Percentiles rank a stretch among this genome's conserved stretches.
Evolutionary conservation across 2,797 vertebrate species (phyloP).

Genomic region (Mormyrops boulengeri): DNA sequence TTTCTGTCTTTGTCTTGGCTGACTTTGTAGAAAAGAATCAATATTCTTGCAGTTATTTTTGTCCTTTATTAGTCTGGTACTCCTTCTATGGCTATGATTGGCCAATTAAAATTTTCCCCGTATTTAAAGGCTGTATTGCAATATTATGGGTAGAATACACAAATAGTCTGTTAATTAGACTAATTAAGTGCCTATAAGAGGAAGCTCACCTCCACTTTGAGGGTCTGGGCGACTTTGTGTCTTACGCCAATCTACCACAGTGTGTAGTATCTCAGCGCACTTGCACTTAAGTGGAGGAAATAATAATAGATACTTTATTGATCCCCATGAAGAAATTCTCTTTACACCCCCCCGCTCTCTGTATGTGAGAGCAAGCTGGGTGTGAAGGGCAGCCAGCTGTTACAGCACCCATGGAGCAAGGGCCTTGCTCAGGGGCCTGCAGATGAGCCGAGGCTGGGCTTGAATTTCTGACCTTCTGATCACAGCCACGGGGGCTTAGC

Average conservation of each 20-base stretch:
- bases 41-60: background rate
- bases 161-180: background rate
- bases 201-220: background rate
- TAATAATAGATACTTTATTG: no score
- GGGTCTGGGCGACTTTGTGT: background rate
- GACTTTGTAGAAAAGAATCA: background rate
- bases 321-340: no score
- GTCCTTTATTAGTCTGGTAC: background rate
- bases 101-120: background rate
- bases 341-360: no score
- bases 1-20: background rate
- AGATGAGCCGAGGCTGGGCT: background rate
- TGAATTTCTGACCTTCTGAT: background rate
- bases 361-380: no score
- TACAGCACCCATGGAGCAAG: no score
- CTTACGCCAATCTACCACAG: no score
- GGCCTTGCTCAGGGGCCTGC: background rate
- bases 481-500: background rate
- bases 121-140: background rate
- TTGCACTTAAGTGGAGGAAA: no score
- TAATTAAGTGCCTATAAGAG: background rate
- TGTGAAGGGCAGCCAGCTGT: no score
- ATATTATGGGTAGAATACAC: background rate
- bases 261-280: no score
- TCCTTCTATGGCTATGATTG: background rate